Base-by-base conservation (phyloP, 1,140 invertebrate species). In the Hermetia illucens region DNA sequence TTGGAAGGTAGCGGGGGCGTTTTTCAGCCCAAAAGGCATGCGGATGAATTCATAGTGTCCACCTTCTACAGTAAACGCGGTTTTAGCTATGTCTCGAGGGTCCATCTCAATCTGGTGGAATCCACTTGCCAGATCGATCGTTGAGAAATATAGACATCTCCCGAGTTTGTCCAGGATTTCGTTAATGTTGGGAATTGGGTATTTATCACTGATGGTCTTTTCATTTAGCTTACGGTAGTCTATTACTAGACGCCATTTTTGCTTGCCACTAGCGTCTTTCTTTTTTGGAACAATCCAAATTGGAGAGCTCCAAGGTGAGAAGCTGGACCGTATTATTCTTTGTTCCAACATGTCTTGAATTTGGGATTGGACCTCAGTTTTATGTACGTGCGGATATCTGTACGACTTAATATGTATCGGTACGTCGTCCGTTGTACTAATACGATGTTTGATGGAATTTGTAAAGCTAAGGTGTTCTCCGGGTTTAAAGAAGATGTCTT, bases 71-170 rank as follows among this genome's bases (percentile, higher is more conserved):
- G 38, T 38, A 42, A 67, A 66, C 1, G 56, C 62, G 0, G 63
- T 66, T 46, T 68, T 68, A 0, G 43, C 24, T 10, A 19, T 44
- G 38, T 55, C 50, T 5, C 51, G 36, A 21, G 41, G 22, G 16
- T 53, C 42, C 2, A 69, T 37, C 3, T 38, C 29, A 15, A 71
- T 48, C 44, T 72, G 67, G 46, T 55, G 63, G 48, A 62, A 71
- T 4, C 66, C 68, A 25, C 44, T 51, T 0, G 39, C 41, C 5
- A 66, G 27, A 48, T 71, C 64, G 4, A 70, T 36, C 1, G 50
- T 50, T 3, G 47, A 46, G 41, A 69, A 66, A 38, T 52, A 63
- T 32, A 42, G 42, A 5, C 44, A 33, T 3, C 47, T 47, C 4
- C 45, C 30, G 3, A 46, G 49, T 2, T 36, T 38, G 40, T 60